phyloP scores from a whole-genome alignment of 2,888 invertebrate species.

The Melangyna quadrimaculata region DNA sequence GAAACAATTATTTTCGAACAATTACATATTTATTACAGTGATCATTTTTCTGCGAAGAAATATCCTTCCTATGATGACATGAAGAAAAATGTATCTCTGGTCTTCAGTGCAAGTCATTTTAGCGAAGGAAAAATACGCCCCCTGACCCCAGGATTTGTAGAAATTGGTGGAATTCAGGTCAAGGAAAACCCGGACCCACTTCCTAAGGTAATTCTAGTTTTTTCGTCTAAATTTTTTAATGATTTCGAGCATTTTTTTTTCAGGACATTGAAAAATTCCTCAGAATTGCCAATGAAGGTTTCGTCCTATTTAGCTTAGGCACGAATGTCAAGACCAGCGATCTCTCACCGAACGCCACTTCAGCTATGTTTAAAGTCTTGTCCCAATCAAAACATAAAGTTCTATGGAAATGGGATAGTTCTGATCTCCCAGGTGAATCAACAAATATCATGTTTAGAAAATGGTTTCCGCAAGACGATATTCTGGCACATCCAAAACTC shows the following conservation, averaged over 20 bases:
- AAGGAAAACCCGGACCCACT: slow-evolving; percentile 73
- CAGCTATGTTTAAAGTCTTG: slow-evolving; percentile 83
- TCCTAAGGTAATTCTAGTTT: slow-evolving; percentile 65
- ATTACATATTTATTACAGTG: slow-evolving; percentile 40
- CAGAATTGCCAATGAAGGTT: slow-evolving; percentile 77
- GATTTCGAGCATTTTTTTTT: neutral
- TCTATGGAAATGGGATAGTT: slow-evolving; percentile 85
- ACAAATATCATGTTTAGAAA: slow-evolving; percentile 83
- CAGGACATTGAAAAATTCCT: slow-evolving; percentile 74
- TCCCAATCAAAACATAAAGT: slow-evolving; percentile 83
- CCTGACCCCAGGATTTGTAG: slow-evolving; percentile 76
- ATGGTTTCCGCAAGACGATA: slow-evolving; percentile 87
- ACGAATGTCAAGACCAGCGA: slow-evolving; percentile 74
- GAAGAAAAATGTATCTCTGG: slow-evolving; percentile 75
- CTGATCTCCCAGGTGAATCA: slow-evolving; percentile 82
- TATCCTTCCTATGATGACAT: slow-evolving; percentile 75
- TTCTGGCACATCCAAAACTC: slow-evolving; percentile 83
- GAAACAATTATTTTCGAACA: too few relatives aligned
- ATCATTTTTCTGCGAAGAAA: slow-evolving; percentile 72
- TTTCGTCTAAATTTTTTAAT: neutral
- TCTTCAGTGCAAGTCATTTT: slow-evolving; percentile 77
- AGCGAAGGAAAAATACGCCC: slow-evolving; percentile 77
- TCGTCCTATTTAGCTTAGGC: slow-evolving; percentile 78
- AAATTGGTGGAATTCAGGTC: slow-evolving; percentile 79
- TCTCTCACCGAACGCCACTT: slow-evolving; percentile 81